These are phyloP conservation scores for Osmoderma eremita DNA, from an alignment of 2,888 invertebrate species.

Conservation along the genomic window DNA sequence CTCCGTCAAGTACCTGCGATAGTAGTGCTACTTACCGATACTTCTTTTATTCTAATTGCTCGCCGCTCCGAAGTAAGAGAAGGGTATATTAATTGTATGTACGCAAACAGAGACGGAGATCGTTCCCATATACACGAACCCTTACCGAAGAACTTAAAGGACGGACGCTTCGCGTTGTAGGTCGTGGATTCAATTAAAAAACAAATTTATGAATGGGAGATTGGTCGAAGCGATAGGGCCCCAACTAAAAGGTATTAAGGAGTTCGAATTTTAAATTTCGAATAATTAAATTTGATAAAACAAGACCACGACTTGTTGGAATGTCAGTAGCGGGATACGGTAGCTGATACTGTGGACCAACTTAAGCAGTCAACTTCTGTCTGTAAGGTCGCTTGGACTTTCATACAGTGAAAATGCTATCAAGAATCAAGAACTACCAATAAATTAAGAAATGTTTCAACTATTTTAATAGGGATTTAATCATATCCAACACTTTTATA, in stretches of 20 bases:
- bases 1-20: too few species aligned
- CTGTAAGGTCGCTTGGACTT: neutral
- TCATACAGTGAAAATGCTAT: neutral
- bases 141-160: too few species aligned
- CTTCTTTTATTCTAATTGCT: too few species aligned
- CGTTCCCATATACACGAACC: too few species aligned
- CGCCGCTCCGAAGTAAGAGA: too few species aligned
- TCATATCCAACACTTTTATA: too few species aligned
- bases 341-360: constrained; percentile 50
- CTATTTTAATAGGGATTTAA: too few species aligned
- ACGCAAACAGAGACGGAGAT: too few species aligned
- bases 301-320: constrained; percentile 54
- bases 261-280: constrained; percentile 55
- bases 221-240: constrained; percentile 47
- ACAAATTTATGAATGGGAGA: constrained; percentile 49
- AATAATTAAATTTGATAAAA: constrained; percentile 58
- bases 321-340: constrained; percentile 54
- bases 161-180: constrained; percentile 20
- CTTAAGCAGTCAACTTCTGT: neutral
- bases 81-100: too few species aligned
- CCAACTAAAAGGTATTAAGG: constrained; percentile 49
- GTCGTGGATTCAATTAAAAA: constrained; percentile 44
- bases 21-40: too few species aligned
- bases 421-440: neutral
- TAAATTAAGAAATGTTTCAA: too few species aligned